Evolutionary conservation across 2,888 invertebrate species (phyloP).

Genomic region (Oligia strigilis): DNA sequence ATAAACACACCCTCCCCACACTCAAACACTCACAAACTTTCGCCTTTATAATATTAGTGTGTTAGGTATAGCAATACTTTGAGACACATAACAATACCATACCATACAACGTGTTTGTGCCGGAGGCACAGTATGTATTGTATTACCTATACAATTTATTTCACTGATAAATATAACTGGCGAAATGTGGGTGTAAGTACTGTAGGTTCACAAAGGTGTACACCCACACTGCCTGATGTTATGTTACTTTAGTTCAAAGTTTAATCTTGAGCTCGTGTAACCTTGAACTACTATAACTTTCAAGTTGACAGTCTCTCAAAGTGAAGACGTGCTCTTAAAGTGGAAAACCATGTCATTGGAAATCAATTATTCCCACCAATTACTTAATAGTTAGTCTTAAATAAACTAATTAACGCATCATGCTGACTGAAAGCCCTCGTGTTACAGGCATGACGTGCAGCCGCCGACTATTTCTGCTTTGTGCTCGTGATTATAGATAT

Average conservation of each 20-base stretch:
- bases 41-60: too few relatives aligned
- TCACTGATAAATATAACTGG: too few relatives aligned
- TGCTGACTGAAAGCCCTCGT: too few relatives aligned
- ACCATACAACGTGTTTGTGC: not conserved
- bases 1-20: too few relatives aligned
- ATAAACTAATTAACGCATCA: not conserved
- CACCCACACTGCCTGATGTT: too few relatives aligned
- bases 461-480: too few relatives aligned
- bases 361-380: slow-evolving; percentile 33
- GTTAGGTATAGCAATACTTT: not conserved
- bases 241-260: not conserved
- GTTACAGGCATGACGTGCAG: too few relatives aligned
- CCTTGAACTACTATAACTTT: slow-evolving; percentile 10
- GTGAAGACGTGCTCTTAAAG: slow-evolving; percentile 17
- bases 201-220: too few relatives aligned
- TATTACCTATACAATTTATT: too few relatives aligned
- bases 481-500: too few relatives aligned
- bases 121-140: not conserved
- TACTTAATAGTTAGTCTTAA: slow-evolving; percentile 11
- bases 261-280: not conserved
- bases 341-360: slow-evolving; percentile 32
- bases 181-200: too few relatives aligned
- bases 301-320: not conserved
- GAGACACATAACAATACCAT: not conserved
- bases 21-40: too few relatives aligned